Base-by-base conservation (phyloP, 2,113 vertebrate species). In the Sturnus vulgaris region DNA sequence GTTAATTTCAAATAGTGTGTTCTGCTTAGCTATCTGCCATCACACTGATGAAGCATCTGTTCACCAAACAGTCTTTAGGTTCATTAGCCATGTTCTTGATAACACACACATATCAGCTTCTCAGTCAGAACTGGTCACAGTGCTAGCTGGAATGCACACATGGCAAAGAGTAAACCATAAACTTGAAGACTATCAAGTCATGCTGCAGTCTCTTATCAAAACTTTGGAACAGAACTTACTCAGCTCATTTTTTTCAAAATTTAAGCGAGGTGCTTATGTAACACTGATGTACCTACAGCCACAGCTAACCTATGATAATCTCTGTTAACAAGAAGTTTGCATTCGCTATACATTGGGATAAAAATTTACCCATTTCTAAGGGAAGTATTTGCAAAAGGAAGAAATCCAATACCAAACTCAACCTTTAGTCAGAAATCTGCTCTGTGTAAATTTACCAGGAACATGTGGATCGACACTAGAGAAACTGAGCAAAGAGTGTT, bases 371-470 rank as follows among this genome's bases (percentile, higher is more conserved):
- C 14, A 46, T 33, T 73, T 92, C 50, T 66, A 86, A 64, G 44
- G 12, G 11, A 90, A 30, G 7, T 60, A 80, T 42, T 61, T 70
- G 42, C n/a, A 72, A 70, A 90, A 68, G 33, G 61, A 69, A 50
- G 11, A 80, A 86, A 83, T 31, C 30, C 68, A 50, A 16, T 39
- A 64, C 42, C 88, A 94, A 81, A 59, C 27, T 66, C 72, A 90
- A 86, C 76, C 82, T 92, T 92, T 86, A 83, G 64, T 70, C 88
- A 77, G 49, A 56, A 50, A 70, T 50, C 64, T 50, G 19, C 31
- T 49, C 63, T 77, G 40, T 77, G 88, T 56, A 77, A 77, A 90
- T 77, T 77, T 77, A 70, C 57, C 86, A 37, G 52, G 30, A 88
- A 24, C 13, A 15, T 6, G 22, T 4, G 13, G 60, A 59, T 50